phyloP scores from a whole-genome alignment of 2,797 vertebrate species.

The Neopelma chrysocephalum region DNA sequence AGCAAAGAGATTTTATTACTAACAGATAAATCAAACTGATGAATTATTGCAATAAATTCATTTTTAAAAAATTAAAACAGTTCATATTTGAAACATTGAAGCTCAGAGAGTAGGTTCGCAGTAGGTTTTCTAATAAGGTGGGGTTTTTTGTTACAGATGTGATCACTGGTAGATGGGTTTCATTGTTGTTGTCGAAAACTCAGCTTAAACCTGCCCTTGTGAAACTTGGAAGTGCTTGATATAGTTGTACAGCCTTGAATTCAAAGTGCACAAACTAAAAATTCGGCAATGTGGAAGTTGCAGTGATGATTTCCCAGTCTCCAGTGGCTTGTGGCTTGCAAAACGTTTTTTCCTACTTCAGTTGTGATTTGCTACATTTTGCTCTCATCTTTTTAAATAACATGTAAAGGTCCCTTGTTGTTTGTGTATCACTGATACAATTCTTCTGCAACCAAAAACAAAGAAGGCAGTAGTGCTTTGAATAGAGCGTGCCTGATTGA shows the following conservation, averaged over 20 bases:
- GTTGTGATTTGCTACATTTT: neutral
- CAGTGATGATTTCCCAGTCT: neutral
- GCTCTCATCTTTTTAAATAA: neutral
- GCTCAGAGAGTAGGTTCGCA: neutral
- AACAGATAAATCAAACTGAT: neutral
- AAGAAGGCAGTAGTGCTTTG: conserved; percentile 77
- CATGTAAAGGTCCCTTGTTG: conserved; percentile 67
- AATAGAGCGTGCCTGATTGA: conserved; percentile 93
- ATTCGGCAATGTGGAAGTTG: neutral
- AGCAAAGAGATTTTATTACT: neutral
- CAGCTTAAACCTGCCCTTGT: neutral
- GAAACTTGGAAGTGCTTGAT: neutral
- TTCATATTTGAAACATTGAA: neutral
- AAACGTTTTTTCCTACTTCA: neutral
- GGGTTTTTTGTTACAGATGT: neutral
- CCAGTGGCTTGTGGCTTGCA: neutral
- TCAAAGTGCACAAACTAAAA: neutral
- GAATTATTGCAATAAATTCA: neutral
- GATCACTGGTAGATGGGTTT: neutral
- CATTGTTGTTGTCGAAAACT: neutral
- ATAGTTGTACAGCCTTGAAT: neutral
- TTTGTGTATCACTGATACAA: conserved; percentile 76
- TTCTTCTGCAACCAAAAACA: conserved; percentile 74
- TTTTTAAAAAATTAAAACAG: neutral
- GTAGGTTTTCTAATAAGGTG: neutral